Conservation (phyloP, 1,140 invertebrate genomes). For the Drosophila littoralis region DNA sequence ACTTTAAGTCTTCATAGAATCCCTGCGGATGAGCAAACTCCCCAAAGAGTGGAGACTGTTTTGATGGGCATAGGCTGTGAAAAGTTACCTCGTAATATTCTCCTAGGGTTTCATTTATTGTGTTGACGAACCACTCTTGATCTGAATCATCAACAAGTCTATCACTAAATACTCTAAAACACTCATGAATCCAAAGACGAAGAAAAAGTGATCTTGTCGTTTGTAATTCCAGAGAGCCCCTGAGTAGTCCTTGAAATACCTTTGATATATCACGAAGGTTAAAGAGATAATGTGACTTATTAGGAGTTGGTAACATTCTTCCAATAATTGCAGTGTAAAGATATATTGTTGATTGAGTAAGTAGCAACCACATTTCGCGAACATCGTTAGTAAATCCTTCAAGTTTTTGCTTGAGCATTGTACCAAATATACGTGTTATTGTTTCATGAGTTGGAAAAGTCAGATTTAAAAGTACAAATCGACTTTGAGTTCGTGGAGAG, state of each 20-base stretch:
- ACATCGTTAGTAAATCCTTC: constrained; percentile 91
- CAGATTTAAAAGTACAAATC: constrained; percentile 93
- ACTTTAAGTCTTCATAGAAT: constrained; percentile 90
- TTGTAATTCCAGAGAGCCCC: constrained; percentile 90
- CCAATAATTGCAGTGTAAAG: constrained; percentile 89
- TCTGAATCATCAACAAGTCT: constrained; percentile 91
- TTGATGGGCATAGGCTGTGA: constrained; percentile 91
- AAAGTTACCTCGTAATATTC: constrained; percentile 91
- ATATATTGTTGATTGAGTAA: constrained; percentile 88
- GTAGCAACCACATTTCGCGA: constrained; percentile 87
- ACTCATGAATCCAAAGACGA: constrained; percentile 93
- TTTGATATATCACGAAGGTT: constrained; percentile 94
- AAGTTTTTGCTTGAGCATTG: constrained; percentile 92
- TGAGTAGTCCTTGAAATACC: constrained; percentile 89
- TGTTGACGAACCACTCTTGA: constrained; percentile 89
- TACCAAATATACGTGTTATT: constrained; percentile 91
- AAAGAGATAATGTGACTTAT: constrained; percentile 95
- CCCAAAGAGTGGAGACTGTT: constrained; percentile 90
- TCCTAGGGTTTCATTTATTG: constrained; percentile 90
- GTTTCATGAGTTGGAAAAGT: constrained; percentile 90
- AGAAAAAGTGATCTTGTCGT: constrained; percentile 89
- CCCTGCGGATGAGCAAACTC: constrained; percentile 90
- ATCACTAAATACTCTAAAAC: constrained; percentile 92
- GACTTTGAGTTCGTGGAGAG: constrained; percentile 89
- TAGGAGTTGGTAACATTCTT: constrained; percentile 92